A percentile compares a stretch with the other conserved stretches of the same genome.
phyloP scores from a whole-genome alignment of 2,888 invertebrate species.

The Aporophyla lueneburgensis region DNA sequence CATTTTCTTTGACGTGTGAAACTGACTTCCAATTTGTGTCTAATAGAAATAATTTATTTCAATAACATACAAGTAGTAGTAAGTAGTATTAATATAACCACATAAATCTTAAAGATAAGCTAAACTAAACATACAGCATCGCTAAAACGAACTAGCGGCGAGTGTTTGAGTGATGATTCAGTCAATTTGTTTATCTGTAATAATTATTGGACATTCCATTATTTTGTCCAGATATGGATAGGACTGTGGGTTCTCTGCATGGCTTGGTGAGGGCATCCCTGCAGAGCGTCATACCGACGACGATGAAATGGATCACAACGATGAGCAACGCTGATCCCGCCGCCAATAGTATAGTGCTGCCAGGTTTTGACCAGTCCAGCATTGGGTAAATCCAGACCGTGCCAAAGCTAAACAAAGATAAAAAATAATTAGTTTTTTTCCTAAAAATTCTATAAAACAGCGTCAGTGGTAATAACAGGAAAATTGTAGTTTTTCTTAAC shows the following conservation, averaged over 20 bases:
- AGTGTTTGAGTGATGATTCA: constrained; percentile 31
- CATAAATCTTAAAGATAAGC: constrained; percentile 26
- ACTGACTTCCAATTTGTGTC: not conserved
- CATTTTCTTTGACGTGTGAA: too few species aligned
- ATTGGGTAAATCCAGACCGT: constrained; percentile 93
- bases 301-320: constrained; percentile 91
- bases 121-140: constrained; percentile 34
- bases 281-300: constrained; percentile 89
- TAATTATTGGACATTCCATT: constrained; percentile 37
- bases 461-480: not conserved
- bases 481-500: not conserved
- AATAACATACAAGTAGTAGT: not conserved
- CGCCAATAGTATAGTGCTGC: constrained; percentile 90
- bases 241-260: constrained; percentile 67
- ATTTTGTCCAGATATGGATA: constrained; percentile 71
- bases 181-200: constrained; percentile 31
- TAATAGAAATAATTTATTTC: constrained; percentile 24
- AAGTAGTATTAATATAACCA: not conserved
- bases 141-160: constrained; percentile 43
- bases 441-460: not conserved
- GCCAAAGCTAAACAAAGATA: constrained; percentile 88
- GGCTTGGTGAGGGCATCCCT: constrained; percentile 80
- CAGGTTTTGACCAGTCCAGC: constrained; percentile 94
- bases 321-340: constrained; percentile 91
- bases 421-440: not conserved